Conservation (phyloP, 2,888 invertebrate species). For the Erannis defoliaria region DNA sequence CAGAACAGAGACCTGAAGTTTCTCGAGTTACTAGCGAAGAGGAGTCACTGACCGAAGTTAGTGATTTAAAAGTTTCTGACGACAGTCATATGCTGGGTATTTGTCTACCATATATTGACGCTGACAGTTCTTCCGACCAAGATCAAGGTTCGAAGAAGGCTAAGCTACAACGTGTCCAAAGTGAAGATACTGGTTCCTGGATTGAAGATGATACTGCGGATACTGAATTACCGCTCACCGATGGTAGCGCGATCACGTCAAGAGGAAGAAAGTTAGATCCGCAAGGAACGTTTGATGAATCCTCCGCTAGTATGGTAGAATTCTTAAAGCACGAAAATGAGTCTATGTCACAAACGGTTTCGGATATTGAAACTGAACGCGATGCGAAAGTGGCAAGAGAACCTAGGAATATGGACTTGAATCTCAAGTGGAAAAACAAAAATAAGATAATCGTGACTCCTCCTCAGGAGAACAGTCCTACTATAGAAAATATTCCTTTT, state of each 20-base stretch:
- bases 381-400: constrained; percentile 63
- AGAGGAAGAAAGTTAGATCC: constrained; percentile 75
- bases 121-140: constrained; percentile 84
- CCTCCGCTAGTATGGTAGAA: constrained; percentile 83
- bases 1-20: constrained; percentile 80
- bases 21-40: constrained; percentile 88
- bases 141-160: constrained; percentile 69
- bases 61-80: constrained; percentile 86
- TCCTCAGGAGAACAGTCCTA: constrained; percentile 87
- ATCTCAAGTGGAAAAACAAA: constrained; percentile 82
- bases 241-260: constrained; percentile 66
- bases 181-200: constrained; percentile 90
- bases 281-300: constrained; percentile 88
- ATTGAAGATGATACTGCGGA: constrained; percentile 89
- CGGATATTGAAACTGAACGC: constrained; percentile 79
- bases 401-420: constrained; percentile 68
- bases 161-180: constrained; percentile 81
- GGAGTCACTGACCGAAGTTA: constrained; percentile 89
- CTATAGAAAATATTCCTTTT: constrained; percentile 83
- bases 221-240: constrained; percentile 86
- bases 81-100: constrained; percentile 80
- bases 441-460: constrained; percentile 88
- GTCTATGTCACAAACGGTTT: constrained; percentile 69
- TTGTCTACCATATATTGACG: constrained; percentile 83
- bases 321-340: constrained; percentile 81